Evolutionary conservation across 2,888 invertebrate species (phyloP), one percentile per base, ranked within the genome.

Genomic region (Electrophaes corylata): DNA sequence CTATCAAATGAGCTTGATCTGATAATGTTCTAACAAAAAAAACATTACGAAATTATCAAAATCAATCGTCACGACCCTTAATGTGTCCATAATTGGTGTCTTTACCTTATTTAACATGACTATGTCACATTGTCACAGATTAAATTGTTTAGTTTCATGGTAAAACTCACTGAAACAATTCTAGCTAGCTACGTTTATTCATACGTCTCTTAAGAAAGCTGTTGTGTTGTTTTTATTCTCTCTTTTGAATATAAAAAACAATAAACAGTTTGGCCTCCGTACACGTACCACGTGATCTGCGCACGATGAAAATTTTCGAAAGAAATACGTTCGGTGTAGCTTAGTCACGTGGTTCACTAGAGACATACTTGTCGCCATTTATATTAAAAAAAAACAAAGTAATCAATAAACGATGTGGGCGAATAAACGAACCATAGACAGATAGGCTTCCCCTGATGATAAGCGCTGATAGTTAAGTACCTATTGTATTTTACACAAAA

Each of bases 401-500:
- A 40, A 50, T 64, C 64, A 57, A 65, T 65, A 57, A 37, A 33
- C 18, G 39, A 59, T 62, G 62, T 54, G 62, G 62, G 62, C 20
- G 55, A 60, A 55, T 62, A 47, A 65, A 55, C 55, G 55, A 62
- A 60, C 62, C 43, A 50, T 18, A 37, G 12, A 4, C 31, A 11
- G 35, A 48, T 43, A 43, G 40, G 19, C 16, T 26, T 35, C 18
- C 45, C 11, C 16, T 33, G 23, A 29, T 43, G 48, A 55, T 55
- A 55, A 44, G 43, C 29, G 19, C 23, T 49, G 55, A 49, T 50
- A 41, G 18, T 29, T 14, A 26, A 37, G 0, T 4, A 10, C 4
- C 20, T 20, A 1, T 20, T 1, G 5, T 4, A 20, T 20, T 10
- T 29, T 29, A 10, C 26, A 10, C 16, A 37, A n/a, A 37, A 16